Percentiles rank a stretch among this genome's conserved stretches.
Conservation (phyloP, 1,140 invertebrate species). For the Aculops lycopersici region DNA sequence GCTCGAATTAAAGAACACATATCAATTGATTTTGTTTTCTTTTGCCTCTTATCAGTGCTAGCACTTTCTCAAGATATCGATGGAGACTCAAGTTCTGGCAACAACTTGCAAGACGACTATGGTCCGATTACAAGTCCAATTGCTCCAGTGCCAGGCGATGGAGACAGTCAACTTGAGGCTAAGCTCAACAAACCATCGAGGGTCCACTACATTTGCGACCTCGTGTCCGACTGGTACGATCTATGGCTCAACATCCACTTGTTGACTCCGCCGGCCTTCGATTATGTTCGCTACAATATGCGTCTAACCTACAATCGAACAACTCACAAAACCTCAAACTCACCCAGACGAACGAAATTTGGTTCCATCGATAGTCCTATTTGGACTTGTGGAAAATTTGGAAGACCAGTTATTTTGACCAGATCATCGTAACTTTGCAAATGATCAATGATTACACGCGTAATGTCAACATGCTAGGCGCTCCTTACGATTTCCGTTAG, state of each 20-base stretch:
- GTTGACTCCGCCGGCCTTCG: neutral
- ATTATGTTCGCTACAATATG: neutral
- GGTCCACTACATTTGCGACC: neutral
- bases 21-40: too few species aligned
- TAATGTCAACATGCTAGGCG: conserved; percentile 47
- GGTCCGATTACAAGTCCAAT: too few species aligned
- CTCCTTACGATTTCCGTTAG: conserved; percentile 83
- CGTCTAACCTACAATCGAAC: neutral
- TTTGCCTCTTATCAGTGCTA: too few species aligned
- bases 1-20: too few species aligned
- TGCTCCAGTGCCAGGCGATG: conserved; percentile 9
- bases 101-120: too few species aligned
- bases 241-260: neutral
- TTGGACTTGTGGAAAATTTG: neutral
- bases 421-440: conserved; percentile 42
- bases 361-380: neutral
- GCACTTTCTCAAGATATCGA: too few species aligned
- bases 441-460: conserved; percentile 37
- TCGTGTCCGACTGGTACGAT: neutral
- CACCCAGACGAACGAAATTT: neutral
- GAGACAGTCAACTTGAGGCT: neutral
- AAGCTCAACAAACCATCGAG: neutral
- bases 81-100: too few species aligned
- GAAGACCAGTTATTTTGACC: conserved; percentile 40
- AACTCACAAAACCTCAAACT: neutral